These are phyloP conservation scores for Anguilla pacifica DNA, from an alignment of 2,797 vertebrate species.

Conservation along the genomic window DNA sequence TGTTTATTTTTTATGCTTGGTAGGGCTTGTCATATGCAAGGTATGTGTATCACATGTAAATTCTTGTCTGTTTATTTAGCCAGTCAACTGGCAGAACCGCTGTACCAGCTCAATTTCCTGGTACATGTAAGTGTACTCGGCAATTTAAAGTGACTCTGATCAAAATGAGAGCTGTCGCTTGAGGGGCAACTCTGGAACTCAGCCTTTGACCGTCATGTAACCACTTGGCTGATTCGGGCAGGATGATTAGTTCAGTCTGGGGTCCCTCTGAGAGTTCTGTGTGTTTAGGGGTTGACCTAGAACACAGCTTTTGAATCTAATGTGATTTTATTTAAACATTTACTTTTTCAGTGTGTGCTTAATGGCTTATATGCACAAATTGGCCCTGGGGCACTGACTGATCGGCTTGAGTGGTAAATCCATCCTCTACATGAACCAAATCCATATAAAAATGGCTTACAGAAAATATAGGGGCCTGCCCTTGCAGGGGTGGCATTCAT, in stretches of 20 bases:
- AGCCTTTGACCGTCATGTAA: neutral
- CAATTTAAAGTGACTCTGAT: neutral
- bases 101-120: neutral
- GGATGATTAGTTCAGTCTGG: neutral
- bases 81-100: neutral
- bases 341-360: neutral
- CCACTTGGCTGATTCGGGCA: neutral
- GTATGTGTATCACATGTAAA: neutral
- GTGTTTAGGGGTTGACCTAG: neutral
- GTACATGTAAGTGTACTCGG: neutral
- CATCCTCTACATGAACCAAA: neutral
- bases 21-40: neutral
- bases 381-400: neutral
- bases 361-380: neutral
- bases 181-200: neutral
- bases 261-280: neutral
- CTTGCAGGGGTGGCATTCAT: neutral
- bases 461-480: neutral
- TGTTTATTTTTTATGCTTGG: neutral
- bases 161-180: neutral
- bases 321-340: constrained; percentile 8
- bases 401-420: neutral
- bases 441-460: constrained; percentile 5
- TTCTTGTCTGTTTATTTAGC: neutral
- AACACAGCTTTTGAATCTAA: neutral